These are phyloP conservation scores for Clarias batrachus DNA, from an alignment of 2,113 vertebrate genomes.

Conservation along the genomic window DNA sequence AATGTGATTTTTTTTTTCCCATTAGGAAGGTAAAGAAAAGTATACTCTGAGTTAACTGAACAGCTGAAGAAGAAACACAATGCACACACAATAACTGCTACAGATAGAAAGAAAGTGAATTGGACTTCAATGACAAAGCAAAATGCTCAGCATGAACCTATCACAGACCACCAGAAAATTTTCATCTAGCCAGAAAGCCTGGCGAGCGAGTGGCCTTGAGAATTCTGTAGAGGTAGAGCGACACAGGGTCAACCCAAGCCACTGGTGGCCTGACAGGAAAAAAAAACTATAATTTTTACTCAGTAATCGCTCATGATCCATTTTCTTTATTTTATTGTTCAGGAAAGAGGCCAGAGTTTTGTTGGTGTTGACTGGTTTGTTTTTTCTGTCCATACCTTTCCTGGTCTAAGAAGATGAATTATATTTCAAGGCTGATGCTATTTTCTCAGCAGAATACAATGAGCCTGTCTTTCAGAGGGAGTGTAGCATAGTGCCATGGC, in stretches of 20 bases:
- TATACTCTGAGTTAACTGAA: not conserved
- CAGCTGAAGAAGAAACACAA: not conserved
- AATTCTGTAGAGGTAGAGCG: not conserved
- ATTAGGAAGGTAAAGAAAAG: not conserved
- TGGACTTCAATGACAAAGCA: not conserved
- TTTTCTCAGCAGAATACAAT: conserved; percentile 57
- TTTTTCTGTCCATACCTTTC: conserved; percentile 42
- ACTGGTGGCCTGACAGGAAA: not conserved
- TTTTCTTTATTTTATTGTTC: conserved; percentile 21
- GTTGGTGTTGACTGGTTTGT: conserved; percentile 19
- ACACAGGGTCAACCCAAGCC: not conserved
- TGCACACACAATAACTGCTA: not conserved
- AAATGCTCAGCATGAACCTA: not conserved
- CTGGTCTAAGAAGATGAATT: conserved; percentile 45
- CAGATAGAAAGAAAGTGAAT: not conserved
- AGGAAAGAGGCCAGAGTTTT: not conserved
- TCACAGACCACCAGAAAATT: not conserved
- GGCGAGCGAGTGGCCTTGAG: not conserved
- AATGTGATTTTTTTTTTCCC: too few relatives aligned
- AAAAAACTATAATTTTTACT: conserved; percentile 7
- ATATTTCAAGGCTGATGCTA: conserved; percentile 49
- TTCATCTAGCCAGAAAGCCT: not conserved
- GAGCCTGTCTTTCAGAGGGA: conserved; percentile 51
- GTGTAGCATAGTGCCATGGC: conserved; percentile 53
- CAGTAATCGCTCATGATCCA: conserved; percentile 30